Base-by-base conservation (phyloP, 2,888 invertebrate species). In the Saturnia japonica region DNA sequence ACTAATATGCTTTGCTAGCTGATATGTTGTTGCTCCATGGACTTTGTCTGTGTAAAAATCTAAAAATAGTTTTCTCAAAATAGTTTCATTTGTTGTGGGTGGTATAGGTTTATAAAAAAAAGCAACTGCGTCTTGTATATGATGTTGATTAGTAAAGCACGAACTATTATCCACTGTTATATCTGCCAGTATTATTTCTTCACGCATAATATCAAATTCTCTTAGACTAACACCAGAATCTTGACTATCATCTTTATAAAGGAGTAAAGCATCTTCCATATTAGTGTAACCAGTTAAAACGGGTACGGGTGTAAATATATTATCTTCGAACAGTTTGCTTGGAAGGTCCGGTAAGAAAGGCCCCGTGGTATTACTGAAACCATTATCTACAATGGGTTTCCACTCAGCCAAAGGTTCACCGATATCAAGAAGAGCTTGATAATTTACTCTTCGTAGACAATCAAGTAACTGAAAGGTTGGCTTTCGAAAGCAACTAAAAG, bases 351-450 rank as follows among this genome's bases (percentile, higher is more conserved):
- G 93, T 64, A 97, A 88, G 82, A 97, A 97, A 0, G 95, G 94
- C 47, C 95, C 94, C 0, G 95, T 94, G 28, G 94, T 94, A 77
- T 96, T 97, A 70, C 95, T 96, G 66, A 96, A 93, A 12, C 95
- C 95, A 1, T 88, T 93, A 82, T 97, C 97, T n/a, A 97, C 94
- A 14, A 97, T 95, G 0, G 97, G 97, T 72, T 96, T 96, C 97
- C 97, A 97, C 68, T 95, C 90, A 19, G 90, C 88, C 51, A 95
- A 77, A 14, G 96, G 95, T 70, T 96, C 96, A 40, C 95, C 94
- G 70, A 95, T 93, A 78, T 95, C 95, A 12, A 96, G 91, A 57
- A 97, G 89, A 16, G 94, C 91, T 75, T 95, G 91, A 25, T 94
- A 94, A 62, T 95, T 94, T 0, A 95, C 95, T 76, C 95, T 90